Conservation (phyloP, 2,888 invertebrate genomes). For the Troides helena region DNA sequence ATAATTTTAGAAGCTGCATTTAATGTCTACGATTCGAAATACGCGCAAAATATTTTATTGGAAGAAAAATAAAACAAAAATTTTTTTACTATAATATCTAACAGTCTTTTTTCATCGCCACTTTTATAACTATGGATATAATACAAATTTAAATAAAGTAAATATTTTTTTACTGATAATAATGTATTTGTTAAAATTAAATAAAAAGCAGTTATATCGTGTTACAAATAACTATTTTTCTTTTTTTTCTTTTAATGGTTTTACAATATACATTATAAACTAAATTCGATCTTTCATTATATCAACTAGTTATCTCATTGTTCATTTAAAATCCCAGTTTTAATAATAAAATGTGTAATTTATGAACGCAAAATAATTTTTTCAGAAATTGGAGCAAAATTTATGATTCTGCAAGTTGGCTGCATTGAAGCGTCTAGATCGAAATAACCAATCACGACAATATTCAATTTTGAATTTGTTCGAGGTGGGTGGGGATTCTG, state of each 20-base stretch:
- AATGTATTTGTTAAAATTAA: not conserved
- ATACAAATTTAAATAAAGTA: not conserved
- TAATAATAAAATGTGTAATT: not conserved
- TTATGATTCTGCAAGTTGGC: constrained; percentile 43
- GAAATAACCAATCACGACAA: constrained; percentile 60
- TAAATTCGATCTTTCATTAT: no score
- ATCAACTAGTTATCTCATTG: no score
- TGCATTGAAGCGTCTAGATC: constrained; percentile 65
- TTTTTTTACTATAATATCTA: not conserved
- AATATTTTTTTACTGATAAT: not conserved
- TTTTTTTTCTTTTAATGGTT: no score
- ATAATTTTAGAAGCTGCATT: constrained; percentile 2
- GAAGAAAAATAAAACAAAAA: not conserved
- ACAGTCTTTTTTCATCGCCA: not conserved
- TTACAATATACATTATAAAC: no score
- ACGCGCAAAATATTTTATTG: not conserved
- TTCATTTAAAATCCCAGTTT: no score
- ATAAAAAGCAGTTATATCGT: no score
- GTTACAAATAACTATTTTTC: no score
- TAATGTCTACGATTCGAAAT: constrained; percentile 12
- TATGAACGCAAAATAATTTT: constrained; percentile 26
- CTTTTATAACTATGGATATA: not conserved
- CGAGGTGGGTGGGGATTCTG: constrained; percentile 71
- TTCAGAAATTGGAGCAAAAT: not conserved
- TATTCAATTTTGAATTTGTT: constrained; percentile 72